Evolutionary conservation across 1,140 invertebrate genomes (phyloP), one percentile per base, ranked within the genome.

Genomic region (Trachymyrmex septentrionalis): DNA sequence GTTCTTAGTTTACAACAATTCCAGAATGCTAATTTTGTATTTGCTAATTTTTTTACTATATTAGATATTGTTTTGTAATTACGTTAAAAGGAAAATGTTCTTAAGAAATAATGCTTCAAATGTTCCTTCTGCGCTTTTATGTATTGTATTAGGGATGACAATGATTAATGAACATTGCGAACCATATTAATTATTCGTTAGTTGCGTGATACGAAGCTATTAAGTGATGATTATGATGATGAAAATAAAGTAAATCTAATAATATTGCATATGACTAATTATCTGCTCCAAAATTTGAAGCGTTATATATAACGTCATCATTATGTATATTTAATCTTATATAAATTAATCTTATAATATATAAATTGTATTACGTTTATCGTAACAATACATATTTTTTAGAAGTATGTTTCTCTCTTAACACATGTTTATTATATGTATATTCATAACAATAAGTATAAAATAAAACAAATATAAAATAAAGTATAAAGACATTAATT

Each of bases 171-270:
- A 72, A 59, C 50, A n/a, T 44, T 9, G 21, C 38, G 9, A 69
- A n/a, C 55, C 9, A 66, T 72, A 82, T 72, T 82, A 82, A 82
- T 82, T 72, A 80, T 67, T 69, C 38, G 64, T 53, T 44, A 24
- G 27, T 69, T 24, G 44, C 63, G 48, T 80, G 61, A 80, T 53
- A 24, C 9, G 44, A 78, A 55, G 63, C 48, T 80, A 55, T 69
- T 80, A 80, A 63, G 57, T 48, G 24, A 53, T 80, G 44, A 69
- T 53, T 14, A 30, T 9, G 14, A 53, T 53, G 14, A 53, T 53
- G 19, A 53, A 67, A 80, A 34, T 80, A 67, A 69, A 80, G 48
- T 69, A 38, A 67, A 80, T 55, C 10, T 38, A 78, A 48, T 64
- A 78, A 78, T 50, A 78, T 67, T n/a, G 24, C 19, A 21, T 55